These are phyloP conservation scores for Toxotes lorentzi DNA, from an alignment of 2,797 vertebrate genomes.

Conservation along the genomic window DNA sequence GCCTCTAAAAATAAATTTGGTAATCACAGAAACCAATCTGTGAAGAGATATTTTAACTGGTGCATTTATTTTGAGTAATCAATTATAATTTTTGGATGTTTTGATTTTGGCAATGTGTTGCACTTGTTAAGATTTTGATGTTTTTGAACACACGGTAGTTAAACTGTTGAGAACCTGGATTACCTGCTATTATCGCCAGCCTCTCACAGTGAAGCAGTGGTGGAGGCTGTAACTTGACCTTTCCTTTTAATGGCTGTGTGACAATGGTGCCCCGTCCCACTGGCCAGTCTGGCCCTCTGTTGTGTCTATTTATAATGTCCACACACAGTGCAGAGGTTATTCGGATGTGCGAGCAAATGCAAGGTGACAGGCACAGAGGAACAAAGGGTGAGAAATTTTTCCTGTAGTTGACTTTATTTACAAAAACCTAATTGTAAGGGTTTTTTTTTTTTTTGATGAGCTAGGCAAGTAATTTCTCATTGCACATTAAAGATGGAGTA, in stretches of 20 bases:
- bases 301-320: conserved; percentile 83
- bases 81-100: neutral
- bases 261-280: conserved; percentile 73
- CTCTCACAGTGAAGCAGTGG: conserved; percentile 42
- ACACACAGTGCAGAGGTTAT: conserved; percentile 79
- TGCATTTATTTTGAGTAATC: neutral
- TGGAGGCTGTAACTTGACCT: conserved; percentile 79
- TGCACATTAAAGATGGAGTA: neutral
- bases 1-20: neutral
- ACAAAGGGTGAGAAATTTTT: conserved; percentile 76
- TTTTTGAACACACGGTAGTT: conserved; percentile 29
- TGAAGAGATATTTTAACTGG: neutral
- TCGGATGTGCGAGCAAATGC: conserved; percentile 67
- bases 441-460: neutral
- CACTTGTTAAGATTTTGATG: neutral
- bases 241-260: conserved; percentile 73
- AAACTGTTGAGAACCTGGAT: conserved; percentile 53
- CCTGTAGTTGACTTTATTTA: conserved; percentile 28
- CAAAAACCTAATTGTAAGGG: neutral
- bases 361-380: conserved; percentile 62
- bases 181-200: conserved; percentile 56
- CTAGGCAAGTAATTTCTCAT: neutral
- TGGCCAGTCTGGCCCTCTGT: conserved; percentile 68
- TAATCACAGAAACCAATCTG: neutral
- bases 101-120: neutral